Base-by-base conservation (phyloP, 2,113 vertebrate species). In the Chloroceryle aenea region DNA sequence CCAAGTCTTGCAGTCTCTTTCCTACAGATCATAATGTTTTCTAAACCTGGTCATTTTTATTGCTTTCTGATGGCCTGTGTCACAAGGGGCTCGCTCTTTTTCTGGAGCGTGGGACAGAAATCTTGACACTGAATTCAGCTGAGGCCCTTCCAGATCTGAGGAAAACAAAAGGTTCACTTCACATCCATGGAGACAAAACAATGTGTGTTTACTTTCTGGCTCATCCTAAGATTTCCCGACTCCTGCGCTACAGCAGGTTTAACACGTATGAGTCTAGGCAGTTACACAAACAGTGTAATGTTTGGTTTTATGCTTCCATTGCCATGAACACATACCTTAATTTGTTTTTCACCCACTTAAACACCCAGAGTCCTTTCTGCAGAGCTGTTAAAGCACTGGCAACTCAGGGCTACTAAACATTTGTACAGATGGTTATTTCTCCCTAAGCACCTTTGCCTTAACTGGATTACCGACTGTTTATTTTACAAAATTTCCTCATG, bases 71-170 rank as follows among this genome's bases (percentile, higher is more conserved):
- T 3, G 4, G 61, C 8, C 48, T 32, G 10, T 2, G 0, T 56
- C 36, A 9, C 27, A 12, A 12, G 32, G 3, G 10, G 9, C 25
- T 66, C 10, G 6, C 12, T 67, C 43, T 68, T 62, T 62, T 10
- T 15, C n/a, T 68, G 58, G 0, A 0, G 26, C 1, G 0, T 2
- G n/a, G 40, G 45, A 50, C 17, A 36, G 59, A 74, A 81, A 29
- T 5, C 55, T 63, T 18, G 20, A 12, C 0, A 1, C 38, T 30
- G 29, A 58, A 38, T 52, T 93, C 43, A 38, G 38, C 81, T 16
- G 77, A 59, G 38, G 34, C 34, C 55, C 6, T 84, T 80, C n/a
- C 61, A 58, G 19, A 58, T n/a, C 11, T 34, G 19, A 34, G 12
- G 45, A 66, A 71, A 93, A 42, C 38, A 6, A 74, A 85, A 72